Evolutionary conservation across 1,140 invertebrate genomes (phyloP), one percentile per base, ranked within the genome.

Genomic region (Nebria ingens): DNA sequence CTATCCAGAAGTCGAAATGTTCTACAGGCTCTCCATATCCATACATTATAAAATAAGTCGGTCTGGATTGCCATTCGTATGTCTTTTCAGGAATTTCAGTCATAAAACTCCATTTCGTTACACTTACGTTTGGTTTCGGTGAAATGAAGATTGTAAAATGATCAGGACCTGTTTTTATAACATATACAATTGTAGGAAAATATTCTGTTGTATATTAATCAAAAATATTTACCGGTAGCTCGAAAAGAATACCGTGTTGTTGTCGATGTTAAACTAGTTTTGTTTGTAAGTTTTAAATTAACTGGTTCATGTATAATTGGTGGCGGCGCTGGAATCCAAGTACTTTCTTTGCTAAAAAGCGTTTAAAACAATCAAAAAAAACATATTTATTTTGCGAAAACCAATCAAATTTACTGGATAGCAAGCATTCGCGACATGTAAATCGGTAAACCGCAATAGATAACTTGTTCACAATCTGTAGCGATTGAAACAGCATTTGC

Each of bases 361-460:
- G n/a, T 34, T 34, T 34, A n/a, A 34, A 34, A 34, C 25, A 34
- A 9, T 34, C 25, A 34, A 34, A 9, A 34, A 34, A n/a, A 34
- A 34, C 6, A 9, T 34, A 34, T 34, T 34, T 34, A 34, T 34
- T 55, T 25, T 59, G 9, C 20, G 12, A 19, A n/a, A n/a, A n/a
- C n/a, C n/a, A n/a, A n/a, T 12, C 11, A 25, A 23, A 58, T 59
- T 67, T 69, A 77, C 75, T 70, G 65, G 29, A 76, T 59, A 42
- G 72, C 59, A 17, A 73, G 64, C 57, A 76, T 67, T 51, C 74
- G 59, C 19, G 76, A 71, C 53, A 74, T 76, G 53, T 71, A 71
- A 59, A 77, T 72, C 13, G 81, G 80, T 53, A 80, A 60, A 6
- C 80, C 80, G 67, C 79, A 83, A 49, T 70, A 68, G n/a, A 71